phyloP scores from a whole-genome alignment of 1,140 invertebrate species.

The Dendrolimus punctatus region DNA sequence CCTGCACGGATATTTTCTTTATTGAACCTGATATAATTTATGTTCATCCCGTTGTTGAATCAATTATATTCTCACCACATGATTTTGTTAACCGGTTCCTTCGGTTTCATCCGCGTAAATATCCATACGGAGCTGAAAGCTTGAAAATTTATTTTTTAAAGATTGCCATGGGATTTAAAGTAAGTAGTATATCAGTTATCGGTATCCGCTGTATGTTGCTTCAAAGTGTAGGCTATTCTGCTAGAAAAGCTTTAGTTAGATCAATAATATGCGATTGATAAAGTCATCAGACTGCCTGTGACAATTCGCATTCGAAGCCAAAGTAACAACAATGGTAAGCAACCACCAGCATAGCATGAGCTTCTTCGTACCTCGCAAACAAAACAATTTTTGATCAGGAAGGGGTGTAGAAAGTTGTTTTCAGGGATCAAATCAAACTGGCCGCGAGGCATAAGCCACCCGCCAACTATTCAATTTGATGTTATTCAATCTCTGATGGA shows the following conservation, averaged over 20 bases:
- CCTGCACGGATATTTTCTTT: too few species aligned
- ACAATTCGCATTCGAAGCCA: conserved; percentile 58
- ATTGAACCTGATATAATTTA: too few species aligned
- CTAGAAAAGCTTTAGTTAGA: conserved; percentile 28
- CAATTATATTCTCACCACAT: too few species aligned
- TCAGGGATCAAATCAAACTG: conserved; percentile 24
- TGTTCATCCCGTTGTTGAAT: too few species aligned
- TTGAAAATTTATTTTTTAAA: too few species aligned
- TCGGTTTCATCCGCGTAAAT: too few species aligned
- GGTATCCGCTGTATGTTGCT: too few species aligned
- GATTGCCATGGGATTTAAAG: too few species aligned
- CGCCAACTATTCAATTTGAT: conserved; percentile 44
- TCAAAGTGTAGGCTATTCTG: too few species aligned
- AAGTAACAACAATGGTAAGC: conserved; percentile 41
- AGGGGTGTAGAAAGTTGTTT: conserved; percentile 24
- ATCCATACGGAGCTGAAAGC: too few species aligned
- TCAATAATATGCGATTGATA: conserved; percentile 57
- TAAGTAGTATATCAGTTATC: too few species aligned
- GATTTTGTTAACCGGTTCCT: too few species aligned
- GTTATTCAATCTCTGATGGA: conserved; percentile 56
- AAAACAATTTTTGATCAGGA: conserved; percentile 9
- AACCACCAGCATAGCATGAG: conserved; percentile 30
- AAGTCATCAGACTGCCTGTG: conserved; percentile 51
- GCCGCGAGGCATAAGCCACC: conserved; percentile 36
- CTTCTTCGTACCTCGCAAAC: conserved; percentile 18